phyloP scores from a whole-genome alignment of 2,888 invertebrate genomes.

The Bombyx huttoni region DNA sequence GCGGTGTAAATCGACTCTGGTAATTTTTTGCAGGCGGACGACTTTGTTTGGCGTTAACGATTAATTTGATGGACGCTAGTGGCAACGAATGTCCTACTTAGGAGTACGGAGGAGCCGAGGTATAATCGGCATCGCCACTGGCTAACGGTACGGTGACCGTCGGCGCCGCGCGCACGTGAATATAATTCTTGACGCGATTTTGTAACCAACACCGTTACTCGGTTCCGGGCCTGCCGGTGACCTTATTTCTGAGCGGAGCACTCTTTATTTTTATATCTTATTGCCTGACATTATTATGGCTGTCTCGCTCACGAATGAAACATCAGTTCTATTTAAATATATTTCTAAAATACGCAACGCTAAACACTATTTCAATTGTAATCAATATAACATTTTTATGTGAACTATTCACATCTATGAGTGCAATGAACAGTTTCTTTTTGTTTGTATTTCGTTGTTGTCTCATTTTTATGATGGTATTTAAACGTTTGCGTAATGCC shows the following conservation, averaged over 20 bases:
- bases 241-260: conserved; percentile 60
- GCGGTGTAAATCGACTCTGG: neutral
- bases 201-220: conserved; percentile 67
- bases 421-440: neutral
- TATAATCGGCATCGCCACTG: conserved; percentile 33
- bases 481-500: neutral
- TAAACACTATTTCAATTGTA: neutral
- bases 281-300: conserved; percentile 38
- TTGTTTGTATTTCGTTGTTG: neutral
- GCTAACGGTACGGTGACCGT: conserved; percentile 47
- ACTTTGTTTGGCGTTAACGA: conserved; percentile 1
- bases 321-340: conserved; percentile 16
- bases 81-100: conserved; percentile 40
- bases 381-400: neutral
- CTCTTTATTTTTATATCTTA: conserved; percentile 64
- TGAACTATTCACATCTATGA: neutral
- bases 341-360: neutral
- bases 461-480: neutral
- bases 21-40: neutral
- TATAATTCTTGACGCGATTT: conserved; percentile 71
- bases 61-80: conserved; percentile 15
- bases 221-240: conserved; percentile 66
- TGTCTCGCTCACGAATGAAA: conserved; percentile 18
- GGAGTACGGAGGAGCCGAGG: conserved; percentile 23
- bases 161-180: conserved; percentile 60